Percentiles rank a stretch among this genome's conserved stretches.
These are phyloP conservation scores for Esox niger DNA, from an alignment of 2,113 vertebrate species.

Conservation along the genomic window DNA sequence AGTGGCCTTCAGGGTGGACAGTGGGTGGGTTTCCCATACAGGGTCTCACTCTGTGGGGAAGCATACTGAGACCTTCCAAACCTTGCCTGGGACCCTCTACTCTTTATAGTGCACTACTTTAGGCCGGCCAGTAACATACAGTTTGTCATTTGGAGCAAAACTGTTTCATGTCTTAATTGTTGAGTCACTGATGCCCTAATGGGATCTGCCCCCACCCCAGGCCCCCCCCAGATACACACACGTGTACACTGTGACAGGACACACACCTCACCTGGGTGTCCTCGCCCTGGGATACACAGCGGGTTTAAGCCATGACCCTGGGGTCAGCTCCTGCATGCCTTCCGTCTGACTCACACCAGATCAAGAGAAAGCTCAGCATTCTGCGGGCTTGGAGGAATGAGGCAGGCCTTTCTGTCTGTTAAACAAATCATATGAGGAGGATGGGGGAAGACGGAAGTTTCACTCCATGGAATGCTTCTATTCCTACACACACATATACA, in stretches of 20 bases:
- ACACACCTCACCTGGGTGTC: neutral
- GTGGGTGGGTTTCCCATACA: conserved; percentile 7
- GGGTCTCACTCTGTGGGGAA: conserved; percentile 12
- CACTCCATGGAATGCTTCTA: conserved; percentile 29
- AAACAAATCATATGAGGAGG: conserved; percentile 47
- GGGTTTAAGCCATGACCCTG: conserved; percentile 40
- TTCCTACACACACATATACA: conserved; percentile 24
- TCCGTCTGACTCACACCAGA: conserved; percentile 50
- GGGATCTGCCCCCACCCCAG: neutral
- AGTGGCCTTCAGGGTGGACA: neutral
- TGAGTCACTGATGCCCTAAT: conserved; percentile 21
- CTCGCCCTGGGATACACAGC: conserved; percentile 28
- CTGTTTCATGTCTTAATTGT: conserved; percentile 7
- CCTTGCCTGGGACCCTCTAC: too few species aligned
- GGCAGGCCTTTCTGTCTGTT: conserved; percentile 35
- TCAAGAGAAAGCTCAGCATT: conserved; percentile 51
- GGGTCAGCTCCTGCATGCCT: conserved; percentile 45
- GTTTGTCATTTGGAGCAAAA: too few species aligned
- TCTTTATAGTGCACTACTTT: too few species aligned
- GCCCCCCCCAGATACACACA: conserved; percentile 4
- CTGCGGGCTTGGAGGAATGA: conserved; percentile 35
- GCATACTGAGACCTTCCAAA: too few species aligned
- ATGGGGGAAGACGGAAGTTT: conserved; percentile 13
- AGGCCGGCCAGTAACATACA: too few species aligned
- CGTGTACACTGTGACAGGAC: neutral